Evolutionary conservation across 2,113 vertebrate species (phyloP), one percentile per base, ranked within the genome.

Genomic region (Tachycineta bicolor): DNA sequence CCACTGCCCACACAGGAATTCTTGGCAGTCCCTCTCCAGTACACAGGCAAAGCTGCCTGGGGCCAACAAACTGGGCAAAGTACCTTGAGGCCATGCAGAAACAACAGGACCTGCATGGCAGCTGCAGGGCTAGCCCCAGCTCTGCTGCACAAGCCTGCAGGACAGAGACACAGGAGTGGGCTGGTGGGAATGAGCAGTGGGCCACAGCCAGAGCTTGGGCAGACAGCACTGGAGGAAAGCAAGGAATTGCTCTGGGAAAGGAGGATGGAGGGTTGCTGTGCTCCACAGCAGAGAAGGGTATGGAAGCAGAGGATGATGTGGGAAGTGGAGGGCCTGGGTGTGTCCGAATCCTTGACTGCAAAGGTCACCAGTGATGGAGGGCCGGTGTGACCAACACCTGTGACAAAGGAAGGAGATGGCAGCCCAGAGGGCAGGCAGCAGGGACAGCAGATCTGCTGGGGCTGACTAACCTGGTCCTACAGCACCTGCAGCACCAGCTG

Each of bases 161-260:
- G 68, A 31, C 68, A 95, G 60, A 50, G 74, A 84, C 46, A 49
- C 0, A 0, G 8, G 22, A 71, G 29, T 3, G 1, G 46, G 56
- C 52, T 76, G 53, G 28, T 31, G 67, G 47, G n/a, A 43, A 80
- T 67, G 49, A 46, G 47, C 41, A 58, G 26, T 4, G 2, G 26
- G 34, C 60, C 52, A 52, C 0, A 0, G 65, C 22, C 2, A 2
- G 58, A 71, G 67, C 8, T 71, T 1, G 0, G 52, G 71, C 33
- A 44, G 49, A 44, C n/a, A 68, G 29, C 65, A 41, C 0, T 6
- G 1, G 6, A 28, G 39, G 14, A 83, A n/a, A 79, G 47, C 11
- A 50, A 62, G 53, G 55, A 78, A 82, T 9, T 33, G 37, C 60
- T 74, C n/a, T 1, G 4, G 55, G 69, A 81, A 31, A 71, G 15